These are phyloP conservation scores for Pedicia rivosa DNA, from an alignment of 2,888 invertebrate genomes.

Conservation along the genomic window DNA sequence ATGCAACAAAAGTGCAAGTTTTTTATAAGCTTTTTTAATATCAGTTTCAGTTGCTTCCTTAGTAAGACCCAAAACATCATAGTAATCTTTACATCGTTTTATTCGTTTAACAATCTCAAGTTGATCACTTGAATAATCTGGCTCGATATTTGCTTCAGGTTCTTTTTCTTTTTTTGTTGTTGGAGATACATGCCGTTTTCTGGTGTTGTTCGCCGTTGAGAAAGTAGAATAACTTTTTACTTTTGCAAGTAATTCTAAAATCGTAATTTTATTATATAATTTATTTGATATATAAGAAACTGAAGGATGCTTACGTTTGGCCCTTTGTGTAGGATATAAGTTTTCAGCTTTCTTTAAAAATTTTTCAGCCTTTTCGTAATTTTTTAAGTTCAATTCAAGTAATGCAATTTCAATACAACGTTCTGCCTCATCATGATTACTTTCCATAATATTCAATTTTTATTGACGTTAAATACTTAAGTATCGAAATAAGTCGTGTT, in stretches of 20 bases:
- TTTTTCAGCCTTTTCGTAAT: constrained; percentile 44
- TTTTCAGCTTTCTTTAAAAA: constrained; percentile 47
- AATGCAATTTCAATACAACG: constrained; percentile 47
- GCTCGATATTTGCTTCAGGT: constrained; percentile 21
- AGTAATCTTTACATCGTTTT: constrained; percentile 53
- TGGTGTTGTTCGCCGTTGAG: neutral
- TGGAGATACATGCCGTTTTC: neutral
- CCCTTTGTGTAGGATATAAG: constrained; percentile 44
- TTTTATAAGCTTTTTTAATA: constrained; percentile 55
- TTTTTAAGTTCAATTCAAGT: constrained; percentile 38
- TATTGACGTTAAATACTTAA: no score
- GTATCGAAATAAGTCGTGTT: no score
- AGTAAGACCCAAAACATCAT: constrained; percentile 53
- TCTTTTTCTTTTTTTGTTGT: constrained; percentile 16
- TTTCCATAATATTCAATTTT: no score
- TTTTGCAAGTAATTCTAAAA: neutral
- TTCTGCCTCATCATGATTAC: constrained; percentile 53
- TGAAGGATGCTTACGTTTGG: constrained; percentile 23
- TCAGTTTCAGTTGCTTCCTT: constrained; percentile 49
- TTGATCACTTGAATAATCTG: constrained; percentile 65
- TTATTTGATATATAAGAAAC: neutral
- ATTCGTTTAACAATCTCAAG: constrained; percentile 45
- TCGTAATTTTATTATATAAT: neutral
- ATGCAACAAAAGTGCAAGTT: constrained; percentile 62
- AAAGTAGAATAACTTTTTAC: neutral